These are phyloP conservation scores for Gymnoscelis rufifasciata DNA, from an alignment of 2,888 invertebrate species.

Conservation along the genomic window DNA sequence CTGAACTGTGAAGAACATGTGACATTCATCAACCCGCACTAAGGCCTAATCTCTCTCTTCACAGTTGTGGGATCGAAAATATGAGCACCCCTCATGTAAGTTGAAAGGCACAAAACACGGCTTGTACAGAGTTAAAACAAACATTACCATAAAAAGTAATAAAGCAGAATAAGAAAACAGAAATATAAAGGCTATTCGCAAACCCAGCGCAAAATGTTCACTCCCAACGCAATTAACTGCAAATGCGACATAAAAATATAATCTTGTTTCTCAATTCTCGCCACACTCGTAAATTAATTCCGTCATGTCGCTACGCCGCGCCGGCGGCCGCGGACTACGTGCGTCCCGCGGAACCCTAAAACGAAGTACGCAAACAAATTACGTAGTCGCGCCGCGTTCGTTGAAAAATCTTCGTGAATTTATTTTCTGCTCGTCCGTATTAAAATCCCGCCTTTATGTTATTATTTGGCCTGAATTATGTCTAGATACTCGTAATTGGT, in stretches of 20 bases:
- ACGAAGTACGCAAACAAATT: conserved; percentile 48
- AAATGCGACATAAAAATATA: conserved; percentile 27
- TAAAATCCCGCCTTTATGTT: conserved; percentile 52
- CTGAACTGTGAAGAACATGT: too few relatives aligned
- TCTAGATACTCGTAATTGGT: conserved; percentile 10
- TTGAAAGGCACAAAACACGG: too few relatives aligned
- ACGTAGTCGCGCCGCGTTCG: conserved; percentile 54
- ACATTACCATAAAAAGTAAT: not conserved
- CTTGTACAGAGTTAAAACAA: too few relatives aligned
- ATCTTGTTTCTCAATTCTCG: conserved; percentile 23
- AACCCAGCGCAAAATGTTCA: not conserved
- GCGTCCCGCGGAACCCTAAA: conserved; percentile 31
- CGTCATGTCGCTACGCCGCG: conserved; percentile 10
- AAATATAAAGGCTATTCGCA: not conserved
- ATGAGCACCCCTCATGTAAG: too few relatives aligned
- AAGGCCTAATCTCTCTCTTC: too few relatives aligned
- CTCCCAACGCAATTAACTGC: conserved; percentile 18
- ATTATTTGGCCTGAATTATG: conserved; percentile 41
- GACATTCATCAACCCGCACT: too few relatives aligned
- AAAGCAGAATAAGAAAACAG: not conserved
- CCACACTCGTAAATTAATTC: conserved; percentile 27
- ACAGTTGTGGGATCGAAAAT: too few relatives aligned
- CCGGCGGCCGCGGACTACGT: conserved; percentile 11
- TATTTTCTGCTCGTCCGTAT: conserved; percentile 56
- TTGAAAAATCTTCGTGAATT: conserved; percentile 65